Percentiles rank a stretch among this genome's conserved stretches.
Evolutionary conservation across 2,113 vertebrate species (phyloP).

Genomic region (Diphyllodes magnificus): DNA sequence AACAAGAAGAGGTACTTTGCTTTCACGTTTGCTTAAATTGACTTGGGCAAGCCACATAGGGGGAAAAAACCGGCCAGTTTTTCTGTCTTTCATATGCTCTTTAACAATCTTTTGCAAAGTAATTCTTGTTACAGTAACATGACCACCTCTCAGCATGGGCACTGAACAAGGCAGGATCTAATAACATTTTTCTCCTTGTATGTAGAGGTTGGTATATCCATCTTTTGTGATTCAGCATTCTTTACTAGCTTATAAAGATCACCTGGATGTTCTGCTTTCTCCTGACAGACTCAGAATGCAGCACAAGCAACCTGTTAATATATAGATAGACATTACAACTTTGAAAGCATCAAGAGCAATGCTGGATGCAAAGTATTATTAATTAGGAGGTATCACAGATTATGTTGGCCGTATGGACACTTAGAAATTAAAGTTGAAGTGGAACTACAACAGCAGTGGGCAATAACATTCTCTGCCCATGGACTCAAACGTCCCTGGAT

Average conservation of each 20-base stretch:
- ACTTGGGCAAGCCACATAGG: not conserved
- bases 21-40: not conserved
- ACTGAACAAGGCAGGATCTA: not conserved
- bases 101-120: not conserved
- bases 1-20: not conserved
- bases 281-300: not conserved
- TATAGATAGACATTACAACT: not conserved
- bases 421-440: constrained; percentile 18
- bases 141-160: fast-evolving
- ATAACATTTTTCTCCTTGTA: not conserved
- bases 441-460: not conserved
- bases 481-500: not conserved
- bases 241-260: not conserved
- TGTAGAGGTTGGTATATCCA: not conserved
- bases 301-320: not conserved
- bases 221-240: not conserved
- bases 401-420: not conserved
- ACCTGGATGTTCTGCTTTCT: not conserved
- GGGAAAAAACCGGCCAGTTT: fast-evolving
- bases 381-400: not conserved
- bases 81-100: not conserved
- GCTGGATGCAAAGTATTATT: not conserved
- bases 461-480: not conserved
- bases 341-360: not conserved
- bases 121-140: not conserved